Percentiles rank a stretch among this genome's conserved stretches.
Evolutionary conservation across 2,113 vertebrate species (phyloP).

Genomic region (Pollachius pollachius): DNA sequence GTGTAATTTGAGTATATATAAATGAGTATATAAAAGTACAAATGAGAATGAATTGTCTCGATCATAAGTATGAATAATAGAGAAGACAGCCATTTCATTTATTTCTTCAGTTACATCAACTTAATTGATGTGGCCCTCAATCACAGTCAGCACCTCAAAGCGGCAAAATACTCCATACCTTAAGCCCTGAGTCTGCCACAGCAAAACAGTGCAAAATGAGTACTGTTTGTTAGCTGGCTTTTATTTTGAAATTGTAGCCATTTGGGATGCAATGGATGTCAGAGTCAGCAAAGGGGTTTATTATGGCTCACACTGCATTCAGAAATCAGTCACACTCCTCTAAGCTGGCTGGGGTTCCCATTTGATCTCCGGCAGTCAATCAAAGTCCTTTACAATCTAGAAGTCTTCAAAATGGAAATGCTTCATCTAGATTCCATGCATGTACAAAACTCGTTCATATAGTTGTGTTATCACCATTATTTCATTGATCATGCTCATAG

Average conservation of each 20-base stretch:
- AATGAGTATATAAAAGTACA: background rate
- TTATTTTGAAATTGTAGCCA: slow-evolving; percentile 55
- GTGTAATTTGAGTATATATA: background rate
- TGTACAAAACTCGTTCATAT: too few species aligned
- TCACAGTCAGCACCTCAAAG: too few species aligned
- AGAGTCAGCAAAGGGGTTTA: slow-evolving; percentile 21
- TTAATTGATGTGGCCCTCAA: too few species aligned
- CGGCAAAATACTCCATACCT: too few species aligned
- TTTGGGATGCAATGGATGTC: slow-evolving; percentile 58
- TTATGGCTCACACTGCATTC: slow-evolving; percentile 56
- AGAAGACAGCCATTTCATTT: background rate
- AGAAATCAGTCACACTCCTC: slow-evolving; percentile 56
- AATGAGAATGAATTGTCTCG: background rate
- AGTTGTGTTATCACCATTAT: too few species aligned
- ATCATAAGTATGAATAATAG: background rate
- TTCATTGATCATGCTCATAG: too few species aligned
- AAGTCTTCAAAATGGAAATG: too few species aligned
- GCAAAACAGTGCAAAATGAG: background rate
- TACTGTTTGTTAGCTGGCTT: slow-evolving; percentile 24
- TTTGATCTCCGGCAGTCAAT: slow-evolving; percentile 35
- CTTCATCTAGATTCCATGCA: too few species aligned
- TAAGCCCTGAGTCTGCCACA: background rate
- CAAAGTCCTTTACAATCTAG: slow-evolving; percentile 11
- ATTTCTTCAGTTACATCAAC: too few species aligned
- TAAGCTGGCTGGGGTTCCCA: slow-evolving; percentile 33